A percentile compares a stretch with the other conserved stretches of the same genome.
These are phyloP conservation scores for Acleris laterana DNA, from an alignment of 2,888 invertebrate genomes.

Conservation along the genomic window DNA sequence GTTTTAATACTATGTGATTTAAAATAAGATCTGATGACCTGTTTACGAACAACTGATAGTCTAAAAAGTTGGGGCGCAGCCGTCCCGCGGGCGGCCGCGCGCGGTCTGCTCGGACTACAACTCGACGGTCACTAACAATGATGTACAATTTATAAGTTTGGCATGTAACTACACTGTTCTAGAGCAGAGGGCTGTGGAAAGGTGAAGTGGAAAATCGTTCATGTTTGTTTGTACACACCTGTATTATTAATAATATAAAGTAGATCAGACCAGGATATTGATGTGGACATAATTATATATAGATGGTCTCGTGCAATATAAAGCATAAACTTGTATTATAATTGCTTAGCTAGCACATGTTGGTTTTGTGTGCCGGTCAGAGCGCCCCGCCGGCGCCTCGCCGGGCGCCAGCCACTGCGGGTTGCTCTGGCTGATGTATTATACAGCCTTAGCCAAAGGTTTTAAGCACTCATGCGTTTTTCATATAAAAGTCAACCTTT, in stretches of 20 bases:
- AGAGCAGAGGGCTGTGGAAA: constrained; percentile 30
- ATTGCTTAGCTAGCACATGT: background rate
- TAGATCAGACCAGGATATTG: constrained; percentile 14
- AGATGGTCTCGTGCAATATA: constrained; percentile 13
- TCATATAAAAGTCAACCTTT: too few species aligned
- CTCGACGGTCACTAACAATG: constrained; percentile 17
- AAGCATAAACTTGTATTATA: background rate
- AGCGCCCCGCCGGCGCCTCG: too few species aligned
- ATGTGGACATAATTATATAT: constrained; percentile 10
- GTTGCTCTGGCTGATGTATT: background rate
- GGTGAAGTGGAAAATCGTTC: constrained; percentile 19
- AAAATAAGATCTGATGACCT: constrained; percentile 39
- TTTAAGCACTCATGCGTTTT: too few species aligned
- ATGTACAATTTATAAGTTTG: constrained; percentile 32
- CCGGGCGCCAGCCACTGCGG: too few species aligned
- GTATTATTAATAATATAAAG: constrained; percentile 18
- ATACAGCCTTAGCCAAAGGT: too few species aligned
- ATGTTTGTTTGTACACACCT: constrained; percentile 18
- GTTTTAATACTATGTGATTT: constrained; percentile 29
- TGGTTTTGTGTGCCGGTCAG: too few species aligned
- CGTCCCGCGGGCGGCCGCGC: background rate
- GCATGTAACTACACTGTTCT: constrained; percentile 34
- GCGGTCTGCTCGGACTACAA: background rate
- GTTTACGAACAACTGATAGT: background rate
- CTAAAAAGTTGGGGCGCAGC: background rate